These are phyloP conservation scores for Passer montanus DNA, from an alignment of 2,113 vertebrate genomes.

Conservation along the genomic window DNA sequence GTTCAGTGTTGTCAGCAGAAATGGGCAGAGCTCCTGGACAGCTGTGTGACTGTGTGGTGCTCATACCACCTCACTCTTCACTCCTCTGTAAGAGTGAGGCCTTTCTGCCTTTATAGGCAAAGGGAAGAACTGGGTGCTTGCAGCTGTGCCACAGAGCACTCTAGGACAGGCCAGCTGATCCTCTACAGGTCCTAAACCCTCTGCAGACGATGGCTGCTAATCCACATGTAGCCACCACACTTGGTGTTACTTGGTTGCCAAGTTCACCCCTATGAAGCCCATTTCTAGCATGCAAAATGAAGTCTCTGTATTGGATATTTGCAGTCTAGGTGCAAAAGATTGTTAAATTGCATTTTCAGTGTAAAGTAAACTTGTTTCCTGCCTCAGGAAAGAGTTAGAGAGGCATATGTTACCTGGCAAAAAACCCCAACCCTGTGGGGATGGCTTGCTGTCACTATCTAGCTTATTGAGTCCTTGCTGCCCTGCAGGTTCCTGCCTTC, in stretches of 20 bases:
- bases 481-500: background rate
- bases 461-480: background rate
- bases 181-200: background rate
- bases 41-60: background rate
- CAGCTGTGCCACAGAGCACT: background rate
- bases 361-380: background rate
- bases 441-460: background rate
- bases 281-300: background rate
- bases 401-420: background rate
- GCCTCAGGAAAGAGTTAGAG: background rate
- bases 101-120: background rate
- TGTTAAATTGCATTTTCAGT: background rate
- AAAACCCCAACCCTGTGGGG: accelerated
- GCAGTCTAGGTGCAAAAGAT: background rate
- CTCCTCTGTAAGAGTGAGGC: background rate
- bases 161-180: background rate
- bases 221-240: background rate
- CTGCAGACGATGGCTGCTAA: accelerated
- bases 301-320: background rate
- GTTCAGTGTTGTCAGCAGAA: background rate
- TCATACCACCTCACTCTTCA: background rate
- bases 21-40: accelerated
- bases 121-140: background rate
- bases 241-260: background rate
- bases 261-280: background rate